A percentile compares a stretch with the other conserved stretches of the same genome.
Evolutionary conservation across 2,888 invertebrate genomes (phyloP).

Genomic region (Chrysopilus asiliformis): DNA sequence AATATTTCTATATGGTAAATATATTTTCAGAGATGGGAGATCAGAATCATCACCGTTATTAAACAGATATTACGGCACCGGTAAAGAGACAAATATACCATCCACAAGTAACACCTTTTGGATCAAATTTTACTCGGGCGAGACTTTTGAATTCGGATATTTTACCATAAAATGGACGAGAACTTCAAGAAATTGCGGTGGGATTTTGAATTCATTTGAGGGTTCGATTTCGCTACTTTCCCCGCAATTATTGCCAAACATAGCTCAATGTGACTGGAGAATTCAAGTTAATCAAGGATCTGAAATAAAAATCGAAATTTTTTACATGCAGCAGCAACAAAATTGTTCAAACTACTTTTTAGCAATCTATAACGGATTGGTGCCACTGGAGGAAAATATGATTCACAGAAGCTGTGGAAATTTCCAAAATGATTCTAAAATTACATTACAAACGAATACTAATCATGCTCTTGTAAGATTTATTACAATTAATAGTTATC

Average conservation of each 20-base stretch:
- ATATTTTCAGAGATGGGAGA: constrained; percentile 57
- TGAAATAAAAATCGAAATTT: constrained; percentile 47
- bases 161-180: constrained; percentile 62
- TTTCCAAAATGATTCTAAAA: too few relatives aligned
- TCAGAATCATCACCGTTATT: constrained; percentile 56
- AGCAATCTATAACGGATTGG: constrained; percentile 55
- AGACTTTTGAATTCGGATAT: constrained; percentile 45
- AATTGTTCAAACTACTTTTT: constrained; percentile 57
- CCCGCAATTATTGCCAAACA: constrained; percentile 54
- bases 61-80: constrained; percentile 63
- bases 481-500: constrained; percentile 48
- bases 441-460: constrained; percentile 40
- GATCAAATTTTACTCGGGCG: constrained; percentile 64
- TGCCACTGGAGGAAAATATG: neutral
- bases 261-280: constrained; percentile 67
- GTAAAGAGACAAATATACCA: constrained; percentile 46
- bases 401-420: too few relatives aligned
- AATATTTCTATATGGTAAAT: too few relatives aligned
- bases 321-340: constrained; percentile 49
- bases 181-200: constrained; percentile 64
- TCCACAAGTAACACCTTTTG: constrained; percentile 65
- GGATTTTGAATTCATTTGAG: constrained; percentile 48
- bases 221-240: constrained; percentile 85
- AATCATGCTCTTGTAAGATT: constrained; percentile 60
- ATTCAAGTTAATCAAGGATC: constrained; percentile 62